Percentiles rank a stretch among this genome's conserved stretches.
Evolutionary conservation across 2,113 vertebrate genomes (phyloP).

Genomic region (Xiphorhynchus elegans): DNA sequence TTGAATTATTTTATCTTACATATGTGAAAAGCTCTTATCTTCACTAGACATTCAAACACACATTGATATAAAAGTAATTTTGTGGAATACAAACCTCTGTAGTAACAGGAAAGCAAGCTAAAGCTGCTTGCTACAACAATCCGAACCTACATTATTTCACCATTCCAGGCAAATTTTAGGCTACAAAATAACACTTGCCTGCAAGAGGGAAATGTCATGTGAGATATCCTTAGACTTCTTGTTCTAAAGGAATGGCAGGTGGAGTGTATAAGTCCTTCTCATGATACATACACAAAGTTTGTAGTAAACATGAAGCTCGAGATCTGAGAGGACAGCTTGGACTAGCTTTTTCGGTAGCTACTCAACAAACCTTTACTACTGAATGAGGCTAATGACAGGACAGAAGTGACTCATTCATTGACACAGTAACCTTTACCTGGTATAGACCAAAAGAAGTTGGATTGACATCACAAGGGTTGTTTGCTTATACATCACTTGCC

Average conservation of each 20-base stretch:
- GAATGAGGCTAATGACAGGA: not conserved
- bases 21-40: not conserved
- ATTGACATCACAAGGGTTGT: constrained; percentile 15
- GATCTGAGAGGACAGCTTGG: not conserved
- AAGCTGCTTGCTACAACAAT: not conserved
- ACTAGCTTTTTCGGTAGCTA: not conserved
- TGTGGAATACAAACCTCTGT: rapidly evolving
- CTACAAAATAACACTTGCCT: not conserved
- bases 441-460: not conserved
- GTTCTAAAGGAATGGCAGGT: not conserved
- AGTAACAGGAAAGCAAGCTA: not conserved
- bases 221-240: not conserved
- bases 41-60: not conserved
- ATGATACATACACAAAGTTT: not conserved
- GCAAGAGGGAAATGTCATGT: not conserved
- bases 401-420: not conserved
- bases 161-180: not conserved
- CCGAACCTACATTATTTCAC: rapidly evolving
- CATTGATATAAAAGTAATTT: not conserved
- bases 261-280: not conserved
- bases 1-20: not conserved
- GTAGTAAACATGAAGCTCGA: not conserved
- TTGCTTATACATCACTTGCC: constrained; percentile 18
- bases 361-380: not conserved
- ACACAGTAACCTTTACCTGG: not conserved